A percentile compares a stretch with the other conserved stretches of the same genome.
Conservation (phyloP, 2,113 vertebrate genomes). For the Hylia prasina region DNA sequence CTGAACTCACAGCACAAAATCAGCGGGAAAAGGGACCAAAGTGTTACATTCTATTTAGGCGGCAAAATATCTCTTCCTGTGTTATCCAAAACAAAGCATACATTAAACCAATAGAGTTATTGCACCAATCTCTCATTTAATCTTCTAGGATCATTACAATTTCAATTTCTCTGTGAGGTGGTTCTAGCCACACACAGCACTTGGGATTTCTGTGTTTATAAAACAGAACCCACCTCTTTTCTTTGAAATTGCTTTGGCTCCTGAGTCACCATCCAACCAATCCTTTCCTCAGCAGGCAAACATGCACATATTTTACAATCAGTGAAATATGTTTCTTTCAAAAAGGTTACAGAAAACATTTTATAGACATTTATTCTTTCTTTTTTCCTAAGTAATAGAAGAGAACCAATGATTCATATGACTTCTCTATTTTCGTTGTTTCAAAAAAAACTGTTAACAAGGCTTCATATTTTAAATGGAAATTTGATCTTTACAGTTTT, state of each 20-base stretch:
- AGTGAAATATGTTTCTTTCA: not conserved
- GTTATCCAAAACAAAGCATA: not conserved
- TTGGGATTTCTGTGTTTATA: not conserved
- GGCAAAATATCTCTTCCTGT: not conserved
- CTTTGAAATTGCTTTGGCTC: not conserved
- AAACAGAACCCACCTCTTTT: not conserved
- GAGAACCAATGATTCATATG: not conserved
- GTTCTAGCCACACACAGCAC: not conserved
- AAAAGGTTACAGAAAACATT: constrained; percentile 4
- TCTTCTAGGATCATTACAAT: not conserved
- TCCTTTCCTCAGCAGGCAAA: not conserved
- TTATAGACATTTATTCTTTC: not conserved
- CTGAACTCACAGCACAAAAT: not conserved
- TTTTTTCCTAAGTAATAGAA: not conserved
- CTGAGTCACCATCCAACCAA: not conserved
- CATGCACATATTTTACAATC: not conserved
- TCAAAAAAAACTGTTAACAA: not conserved
- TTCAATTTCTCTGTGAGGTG: not conserved
- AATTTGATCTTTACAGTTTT: not conserved
- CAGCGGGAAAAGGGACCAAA: not conserved
- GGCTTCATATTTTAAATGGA: not conserved
- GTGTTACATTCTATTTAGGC: not conserved
- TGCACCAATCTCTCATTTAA: not conserved
- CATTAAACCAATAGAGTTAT: not conserved
- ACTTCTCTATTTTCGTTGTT: not conserved